Evolutionary conservation across 2,888 invertebrate genomes (phyloP), one percentile per base, ranked within the genome.

Genomic region (Phyto melanocephala): DNA sequence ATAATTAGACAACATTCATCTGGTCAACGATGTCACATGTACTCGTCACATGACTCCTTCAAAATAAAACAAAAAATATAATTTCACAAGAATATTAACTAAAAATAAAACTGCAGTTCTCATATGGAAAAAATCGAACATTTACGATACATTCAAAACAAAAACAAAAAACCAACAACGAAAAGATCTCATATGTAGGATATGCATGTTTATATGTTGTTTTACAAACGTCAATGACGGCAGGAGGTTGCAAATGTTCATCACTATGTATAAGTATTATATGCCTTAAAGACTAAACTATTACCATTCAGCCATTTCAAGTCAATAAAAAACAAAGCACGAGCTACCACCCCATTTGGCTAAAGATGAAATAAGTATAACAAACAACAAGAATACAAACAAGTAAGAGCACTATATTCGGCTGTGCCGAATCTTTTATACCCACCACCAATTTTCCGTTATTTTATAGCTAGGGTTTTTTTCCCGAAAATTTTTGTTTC

Each of bases 181-280:
- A 62, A 50, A 33, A 45, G 8, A n/a, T 17, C 50, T 68, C 35
- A 35, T 77, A 35, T 35, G 60, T 79, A 17, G n/a, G n/a, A n/a
- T n/a, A n/a, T n/a, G n/a, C n/a, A n/a, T n/a, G n/a, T n/a, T n/a
- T n/a, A n/a, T n/a, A n/a, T n/a, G n/a, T n/a, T n/a, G n/a, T 62
- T 72, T 6, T 28, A 63, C 58, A 45, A 42, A 65, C 58, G 22
- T 50, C n/a, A 52, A 56, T 71, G 60, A 77, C 74, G 65, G 79
- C 82, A 67, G 82, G 82, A 79, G 82, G 79, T 79, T 54, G 75
- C 79, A 71, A 67, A 54, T 67, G 71, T 35, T 68, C 22, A 60
- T 37, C 17, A 58, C 28, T 54, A 35, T 42, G n/a, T 45, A 54
- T 42, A 42, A 40, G 33, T 67, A 60, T 50, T 52, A 52, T 20